Conservation (phyloP, 2,888 invertebrate genomes). For the Folsomia candida region DNA sequence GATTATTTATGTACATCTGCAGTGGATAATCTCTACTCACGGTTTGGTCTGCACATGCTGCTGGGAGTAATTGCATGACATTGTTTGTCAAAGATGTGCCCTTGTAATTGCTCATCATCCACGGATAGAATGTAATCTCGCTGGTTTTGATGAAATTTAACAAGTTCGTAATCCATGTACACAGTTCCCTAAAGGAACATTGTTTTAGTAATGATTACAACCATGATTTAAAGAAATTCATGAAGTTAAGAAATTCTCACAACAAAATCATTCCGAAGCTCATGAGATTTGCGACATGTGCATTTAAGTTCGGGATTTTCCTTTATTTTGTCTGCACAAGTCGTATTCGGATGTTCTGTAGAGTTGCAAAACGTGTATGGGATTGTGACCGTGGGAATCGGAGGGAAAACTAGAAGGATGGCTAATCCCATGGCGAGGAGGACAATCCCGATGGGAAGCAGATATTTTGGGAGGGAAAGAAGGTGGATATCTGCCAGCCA, state of each 20-base stretch:
- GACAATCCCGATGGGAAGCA: not conserved
- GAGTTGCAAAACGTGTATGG: not conserved
- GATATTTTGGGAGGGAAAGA: not conserved
- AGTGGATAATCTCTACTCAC: too few species aligned
- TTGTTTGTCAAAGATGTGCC: not conserved
- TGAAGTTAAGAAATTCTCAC: too few species aligned
- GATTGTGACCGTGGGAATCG: not conserved
- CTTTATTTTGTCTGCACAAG: not conserved
- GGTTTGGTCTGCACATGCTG: not conserved
- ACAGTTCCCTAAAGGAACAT: slow-evolving; percentile 5
- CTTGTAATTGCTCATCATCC: slow-evolving; percentile 18
- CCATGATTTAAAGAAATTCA: too few species aligned
- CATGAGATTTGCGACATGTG: too few species aligned
- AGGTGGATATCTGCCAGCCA: not conserved
- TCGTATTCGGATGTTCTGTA: not conserved
- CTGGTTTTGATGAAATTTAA: slow-evolving; percentile 17
- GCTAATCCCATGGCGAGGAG: not conserved
- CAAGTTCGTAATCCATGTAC: slow-evolving; percentile 13
- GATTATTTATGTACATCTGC: too few species aligned
- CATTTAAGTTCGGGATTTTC: too few species aligned
- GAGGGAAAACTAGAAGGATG: not conserved
- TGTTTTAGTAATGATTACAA: too few species aligned
- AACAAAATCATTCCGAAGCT: too few species aligned
- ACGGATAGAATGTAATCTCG: slow-evolving; percentile 15
- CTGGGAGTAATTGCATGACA: not conserved